A percentile compares a stretch with the other conserved stretches of the same genome.
phyloP scores from a whole-genome alignment of 2,797 vertebrate genomes.

The Diglossa cyanea region DNA sequence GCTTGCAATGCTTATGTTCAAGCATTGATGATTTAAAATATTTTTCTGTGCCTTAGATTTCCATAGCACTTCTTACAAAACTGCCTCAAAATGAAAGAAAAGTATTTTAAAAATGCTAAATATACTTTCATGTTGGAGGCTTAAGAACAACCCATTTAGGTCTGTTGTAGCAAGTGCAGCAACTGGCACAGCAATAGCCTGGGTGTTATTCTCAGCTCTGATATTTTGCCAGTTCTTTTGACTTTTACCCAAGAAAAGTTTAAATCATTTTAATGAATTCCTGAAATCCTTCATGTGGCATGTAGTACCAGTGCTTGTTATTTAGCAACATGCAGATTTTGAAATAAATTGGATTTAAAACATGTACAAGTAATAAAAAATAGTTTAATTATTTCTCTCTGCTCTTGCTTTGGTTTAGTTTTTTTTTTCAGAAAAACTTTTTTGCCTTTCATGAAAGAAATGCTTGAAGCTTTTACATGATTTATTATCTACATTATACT shows the following conservation, averaged over 20 bases:
- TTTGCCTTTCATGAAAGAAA: neutral
- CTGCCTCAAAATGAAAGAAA: neutral
- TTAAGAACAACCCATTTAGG: slow-evolving; percentile 28
- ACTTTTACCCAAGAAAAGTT: slow-evolving; percentile 19
- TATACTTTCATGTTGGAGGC: neutral
- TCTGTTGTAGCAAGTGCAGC: slow-evolving; percentile 10
- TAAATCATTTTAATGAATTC: slow-evolving; percentile 27
- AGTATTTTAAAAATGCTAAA: slow-evolving; percentile 45
- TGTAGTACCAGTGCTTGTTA: neutral
- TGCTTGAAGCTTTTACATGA: neutral
- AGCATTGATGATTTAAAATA: neutral
- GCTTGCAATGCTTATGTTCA: slow-evolving; percentile 17
- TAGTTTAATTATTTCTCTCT: neutral
- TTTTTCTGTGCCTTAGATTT: slow-evolving; percentile 11
- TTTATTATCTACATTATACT: slow-evolving; percentile 1
- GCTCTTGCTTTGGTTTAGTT: neutral
- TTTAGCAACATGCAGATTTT: neutral
- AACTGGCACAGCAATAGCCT: neutral
- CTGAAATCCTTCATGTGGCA: neutral
- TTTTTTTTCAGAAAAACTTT: neutral
- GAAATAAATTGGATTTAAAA: neutral
- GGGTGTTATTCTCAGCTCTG: slow-evolving; percentile 4
- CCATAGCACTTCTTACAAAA: neutral
- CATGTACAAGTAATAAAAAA: neutral
- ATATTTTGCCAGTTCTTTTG: slow-evolving; percentile 12